phyloP scores from a whole-genome alignment of 1,140 invertebrate genomes.

The Agrilus planipennis region DNA sequence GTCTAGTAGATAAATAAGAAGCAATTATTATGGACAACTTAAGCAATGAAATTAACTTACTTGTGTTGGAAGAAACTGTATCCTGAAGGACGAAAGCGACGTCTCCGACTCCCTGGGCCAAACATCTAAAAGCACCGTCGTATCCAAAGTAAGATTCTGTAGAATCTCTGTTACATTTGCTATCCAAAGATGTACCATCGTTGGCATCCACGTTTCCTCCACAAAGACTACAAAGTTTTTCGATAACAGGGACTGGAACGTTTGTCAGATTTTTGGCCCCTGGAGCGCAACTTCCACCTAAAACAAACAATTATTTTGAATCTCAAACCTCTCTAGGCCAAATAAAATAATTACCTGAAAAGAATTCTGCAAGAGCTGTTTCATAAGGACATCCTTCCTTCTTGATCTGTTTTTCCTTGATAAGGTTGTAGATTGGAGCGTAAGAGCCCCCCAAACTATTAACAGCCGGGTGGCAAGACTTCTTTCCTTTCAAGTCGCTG shows the following conservation, averaged over 20 bases:
- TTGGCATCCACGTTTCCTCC: conserved; percentile 31
- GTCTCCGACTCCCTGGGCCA: conserved; percentile 48
- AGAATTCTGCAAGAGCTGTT: conserved; percentile 38
- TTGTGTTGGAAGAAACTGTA: conserved; percentile 44
- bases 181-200: conserved; percentile 20
- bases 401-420: conserved; percentile 35
- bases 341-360: too few species aligned
- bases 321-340: conserved; percentile 13
- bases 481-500: conserved; percentile 38
- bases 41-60: conserved; percentile 13
- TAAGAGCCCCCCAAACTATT: conserved; percentile 40
- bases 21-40: not conserved
- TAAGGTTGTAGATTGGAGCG: conserved; percentile 38
- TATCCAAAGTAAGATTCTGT: conserved; percentile 36
- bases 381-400: conserved; percentile 34
- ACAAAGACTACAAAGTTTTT: conserved; percentile 35
- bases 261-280: conserved; percentile 28
- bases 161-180: conserved; percentile 32
- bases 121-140: conserved; percentile 50
- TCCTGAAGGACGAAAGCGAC: conserved; percentile 50
- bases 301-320: conserved; percentile 8
- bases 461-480: conserved; percentile 43
- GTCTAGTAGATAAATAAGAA: conserved; percentile 31
- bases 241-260: conserved; percentile 12
- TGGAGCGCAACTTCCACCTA: conserved; percentile 34